phyloP scores from a whole-genome alignment of 1,140 invertebrate species.

The Cecropterus lyciades region DNA sequence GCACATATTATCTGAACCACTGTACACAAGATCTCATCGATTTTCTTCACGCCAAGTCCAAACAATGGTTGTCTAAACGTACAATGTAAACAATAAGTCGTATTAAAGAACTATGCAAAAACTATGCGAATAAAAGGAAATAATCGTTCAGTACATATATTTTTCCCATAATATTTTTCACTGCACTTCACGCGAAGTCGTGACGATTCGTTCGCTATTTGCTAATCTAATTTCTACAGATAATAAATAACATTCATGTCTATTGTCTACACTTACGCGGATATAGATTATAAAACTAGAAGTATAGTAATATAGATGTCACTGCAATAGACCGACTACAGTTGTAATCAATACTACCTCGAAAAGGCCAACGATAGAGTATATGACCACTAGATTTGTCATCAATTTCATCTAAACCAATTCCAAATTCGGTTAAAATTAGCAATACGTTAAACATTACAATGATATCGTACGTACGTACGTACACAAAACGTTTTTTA shows the following conservation, averaged over 20 bases:
- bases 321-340: background rate
- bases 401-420: too few relatives aligned
- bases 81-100: conserved; percentile 48
- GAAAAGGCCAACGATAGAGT: too few relatives aligned
- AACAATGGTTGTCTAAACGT: conserved; percentile 49
- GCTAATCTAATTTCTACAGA: conserved; percentile 19
- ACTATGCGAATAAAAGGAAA: conserved; percentile 37
- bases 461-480: too few relatives aligned
- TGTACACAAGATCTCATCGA: conserved; percentile 65
- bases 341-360: too few relatives aligned
- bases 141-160: conserved; percentile 38
- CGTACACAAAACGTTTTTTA: too few relatives aligned
- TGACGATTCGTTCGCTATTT: conserved; percentile 52
- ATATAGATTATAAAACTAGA: background rate
- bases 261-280: background rate
- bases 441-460: too few relatives aligned
- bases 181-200: conserved; percentile 43
- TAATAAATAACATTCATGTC: conserved; percentile 9
- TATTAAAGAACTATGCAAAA: conserved; percentile 41
- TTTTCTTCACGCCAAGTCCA: conserved; percentile 60
- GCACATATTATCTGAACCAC: conserved; percentile 73
- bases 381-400: too few relatives aligned
- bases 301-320: background rate
- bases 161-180: conserved; percentile 49
- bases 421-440: too few relatives aligned